Evolutionary conservation across 1,140 invertebrate species (phyloP), one percentile per base, ranked within the genome.

Genomic region (Microplitis demolitor): DNA sequence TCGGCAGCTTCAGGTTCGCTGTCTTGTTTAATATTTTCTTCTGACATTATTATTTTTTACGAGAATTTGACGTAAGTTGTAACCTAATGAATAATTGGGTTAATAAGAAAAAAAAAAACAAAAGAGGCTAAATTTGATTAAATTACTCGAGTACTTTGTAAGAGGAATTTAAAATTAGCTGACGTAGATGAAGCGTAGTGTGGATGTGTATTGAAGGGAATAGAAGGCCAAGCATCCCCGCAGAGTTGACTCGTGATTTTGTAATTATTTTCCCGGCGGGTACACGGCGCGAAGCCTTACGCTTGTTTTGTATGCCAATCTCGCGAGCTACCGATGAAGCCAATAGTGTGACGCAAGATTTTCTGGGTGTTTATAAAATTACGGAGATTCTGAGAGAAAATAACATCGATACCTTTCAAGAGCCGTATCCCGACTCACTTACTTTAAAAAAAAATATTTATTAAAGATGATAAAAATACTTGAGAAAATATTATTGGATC

Each of bases 351-450:
- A 78, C 81, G 83, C 82, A 83, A 86, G 85, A 87, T 87, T 87
- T 87, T 85, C 84, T 81, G 84, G 87, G 85, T 87, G 83, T 87
- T 87, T 87, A 87, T 87, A 87, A 87, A 87, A 87, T 87, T 87
- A 87, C 80, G 76, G 78, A 78, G 82, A 83, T 83, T 82, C 76
- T 77, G 5, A 3, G 60, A 78, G 76, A 77, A 82, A 84, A 83
- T 83, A 85, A 81, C 76, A 11, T 14, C 11, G 66, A 86, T 81
- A 80, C 83, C 83, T 54, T 73, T 80, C 72, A 74, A 73, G 31
- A 62, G 35, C 58, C 13, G 5, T 16, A 54, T 24, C 24, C 24
- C 24, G 24, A 24, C 24, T 24, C 24, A 24, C 24, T 24, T 24
- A 24, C 24, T 24, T 24, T 24, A 1, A 6, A 61, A 33, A 51